phyloP scores from a whole-genome alignment of 2,797 vertebrate species.

The Myotis myotis region DNA sequence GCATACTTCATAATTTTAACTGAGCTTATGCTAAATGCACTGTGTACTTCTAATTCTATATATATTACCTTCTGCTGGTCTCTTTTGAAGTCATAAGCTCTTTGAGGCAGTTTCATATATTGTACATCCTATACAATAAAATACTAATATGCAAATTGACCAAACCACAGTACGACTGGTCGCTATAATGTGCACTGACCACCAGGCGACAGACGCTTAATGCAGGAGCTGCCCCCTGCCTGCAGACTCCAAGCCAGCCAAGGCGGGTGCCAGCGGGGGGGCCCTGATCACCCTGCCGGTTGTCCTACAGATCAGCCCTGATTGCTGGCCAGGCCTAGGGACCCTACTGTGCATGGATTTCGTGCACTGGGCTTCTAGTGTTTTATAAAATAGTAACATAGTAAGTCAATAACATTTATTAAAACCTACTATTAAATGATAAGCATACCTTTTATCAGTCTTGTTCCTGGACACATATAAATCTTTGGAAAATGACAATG shows the following conservation, averaged over 20 bases:
- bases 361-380: not conserved
- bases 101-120: not conserved
- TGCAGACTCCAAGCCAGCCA: too few relatives aligned
- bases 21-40: not conserved
- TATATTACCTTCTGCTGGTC: not conserved
- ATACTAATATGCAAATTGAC: too few relatives aligned
- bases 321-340: too few relatives aligned
- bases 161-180: rapidly evolving
- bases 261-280: too few relatives aligned
- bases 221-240: too few relatives aligned
- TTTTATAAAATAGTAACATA: conserved; percentile 15
- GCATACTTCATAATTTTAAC: not conserved
- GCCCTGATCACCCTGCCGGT: too few relatives aligned
- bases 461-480: not conserved
- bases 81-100: not conserved
- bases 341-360: too few relatives aligned
- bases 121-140: not conserved
- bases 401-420: not conserved
- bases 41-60: not conserved
- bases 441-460: not conserved
- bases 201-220: too few relatives aligned
- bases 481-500: conserved; percentile 5
- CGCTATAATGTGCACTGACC: too few relatives aligned
- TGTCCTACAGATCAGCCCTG: too few relatives aligned
- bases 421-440: not conserved